phyloP scores from a whole-genome alignment of 2,888 invertebrate species.

The Melinopterus prodromus region DNA sequence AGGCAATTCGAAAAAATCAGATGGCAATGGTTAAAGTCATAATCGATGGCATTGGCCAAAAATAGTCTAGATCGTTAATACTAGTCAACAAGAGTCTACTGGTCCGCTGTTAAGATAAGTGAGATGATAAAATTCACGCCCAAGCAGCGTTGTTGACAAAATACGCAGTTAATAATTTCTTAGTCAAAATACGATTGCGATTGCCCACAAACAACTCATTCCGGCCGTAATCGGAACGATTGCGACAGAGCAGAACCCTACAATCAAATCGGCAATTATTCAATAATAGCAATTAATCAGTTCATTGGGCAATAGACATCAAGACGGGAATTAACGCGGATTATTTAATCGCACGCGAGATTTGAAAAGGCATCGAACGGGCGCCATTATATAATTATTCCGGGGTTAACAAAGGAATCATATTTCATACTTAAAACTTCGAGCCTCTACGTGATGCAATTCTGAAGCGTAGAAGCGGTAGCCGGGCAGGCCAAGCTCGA shows the following conservation, averaged over 20 bases:
- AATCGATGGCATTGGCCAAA: too few species aligned
- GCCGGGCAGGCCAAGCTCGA: constrained; percentile 13
- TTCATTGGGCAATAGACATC: not conserved
- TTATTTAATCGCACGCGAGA: too few species aligned
- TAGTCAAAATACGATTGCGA: not conserved
- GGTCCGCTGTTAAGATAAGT: not conserved
- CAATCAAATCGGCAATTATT: not conserved
- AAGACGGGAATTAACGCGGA: not conserved
- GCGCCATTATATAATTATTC: constrained; percentile 7
- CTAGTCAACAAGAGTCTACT: not conserved
- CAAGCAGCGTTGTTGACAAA: not conserved
- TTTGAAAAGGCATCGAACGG: not conserved
- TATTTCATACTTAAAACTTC: constrained; percentile 19
- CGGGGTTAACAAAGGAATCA: constrained; percentile 13
- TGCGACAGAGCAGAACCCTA: too few species aligned
- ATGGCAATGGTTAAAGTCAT: too few species aligned
- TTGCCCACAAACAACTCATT: too few species aligned
- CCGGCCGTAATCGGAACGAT: too few species aligned
- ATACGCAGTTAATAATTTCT: not conserved
- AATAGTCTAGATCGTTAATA: not conserved
- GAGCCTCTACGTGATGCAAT: constrained; percentile 21
- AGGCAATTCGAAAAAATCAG: too few species aligned
- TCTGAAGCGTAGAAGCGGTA: constrained; percentile 21
- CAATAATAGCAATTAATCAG: not conserved
- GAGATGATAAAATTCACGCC: not conserved